Percentiles rank a stretch among this genome's conserved stretches.
These are phyloP conservation scores for Buphagus erythrorhynchus DNA, from an alignment of 2,797 vertebrate genomes.

Conservation along the genomic window DNA sequence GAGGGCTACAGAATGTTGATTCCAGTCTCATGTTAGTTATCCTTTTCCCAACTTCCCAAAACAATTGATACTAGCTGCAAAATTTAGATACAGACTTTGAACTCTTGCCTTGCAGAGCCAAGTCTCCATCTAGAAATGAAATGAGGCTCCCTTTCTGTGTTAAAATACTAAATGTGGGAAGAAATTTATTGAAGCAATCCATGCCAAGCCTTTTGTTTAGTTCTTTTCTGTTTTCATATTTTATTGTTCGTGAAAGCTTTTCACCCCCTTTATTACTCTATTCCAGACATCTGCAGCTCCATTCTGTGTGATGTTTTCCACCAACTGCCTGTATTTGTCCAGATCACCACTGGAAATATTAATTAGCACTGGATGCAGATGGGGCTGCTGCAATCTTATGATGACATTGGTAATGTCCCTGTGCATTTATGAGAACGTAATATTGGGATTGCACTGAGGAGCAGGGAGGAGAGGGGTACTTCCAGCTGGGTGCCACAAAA, in stretches of 20 bases:
- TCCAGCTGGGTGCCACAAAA: fast-evolving
- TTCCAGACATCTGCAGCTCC: not conserved
- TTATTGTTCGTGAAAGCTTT: not conserved
- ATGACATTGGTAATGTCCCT: not conserved
- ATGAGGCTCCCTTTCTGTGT: not conserved
- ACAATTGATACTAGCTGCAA: not conserved
- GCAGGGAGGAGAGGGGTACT: not conserved
- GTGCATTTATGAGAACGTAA: not conserved
- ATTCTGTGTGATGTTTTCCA: not conserved
- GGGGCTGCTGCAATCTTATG: not conserved
- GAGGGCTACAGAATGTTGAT: not conserved
- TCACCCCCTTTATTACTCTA: not conserved
- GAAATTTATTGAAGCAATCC: not conserved
- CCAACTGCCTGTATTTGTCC: not conserved
- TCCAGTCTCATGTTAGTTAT: not conserved
- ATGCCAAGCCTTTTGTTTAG: not conserved
- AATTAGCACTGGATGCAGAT: not conserved
- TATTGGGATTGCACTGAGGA: not conserved
- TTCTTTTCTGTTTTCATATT: not conserved
- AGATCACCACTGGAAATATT: not conserved
- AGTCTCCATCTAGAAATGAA: not conserved
- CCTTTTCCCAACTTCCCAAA: not conserved
- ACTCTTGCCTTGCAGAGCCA: not conserved
- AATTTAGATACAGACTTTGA: not conserved
- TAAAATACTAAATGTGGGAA: not conserved